These are phyloP conservation scores for Mylabris sibirica DNA, from an alignment of 2,888 invertebrate species.

Conservation along the genomic window DNA sequence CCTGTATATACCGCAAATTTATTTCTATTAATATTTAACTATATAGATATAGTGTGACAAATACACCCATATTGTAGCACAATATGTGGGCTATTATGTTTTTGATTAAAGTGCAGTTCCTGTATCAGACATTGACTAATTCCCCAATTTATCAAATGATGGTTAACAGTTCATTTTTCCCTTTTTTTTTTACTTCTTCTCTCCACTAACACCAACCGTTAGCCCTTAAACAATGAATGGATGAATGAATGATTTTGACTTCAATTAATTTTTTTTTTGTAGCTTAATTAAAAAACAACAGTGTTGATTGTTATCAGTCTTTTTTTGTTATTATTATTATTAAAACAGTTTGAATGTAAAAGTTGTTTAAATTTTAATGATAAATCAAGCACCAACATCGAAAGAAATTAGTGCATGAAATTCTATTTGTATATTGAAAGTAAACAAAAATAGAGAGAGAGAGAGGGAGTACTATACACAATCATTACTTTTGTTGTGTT, in stretches of 20 bases:
- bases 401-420: background rate
- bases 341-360: background rate
- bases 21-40: no score
- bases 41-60: background rate
- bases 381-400: background rate
- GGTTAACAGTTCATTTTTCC: background rate
- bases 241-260: background rate
- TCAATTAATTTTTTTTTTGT: background rate
- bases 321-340: background rate
- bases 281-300: no score
- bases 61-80: conserved; percentile 14
- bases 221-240: background rate
- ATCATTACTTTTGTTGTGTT: no score
- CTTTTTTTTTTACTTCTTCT: no score
- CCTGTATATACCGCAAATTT: no score
- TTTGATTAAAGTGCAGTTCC: conserved; percentile 14
- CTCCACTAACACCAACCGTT: background rate
- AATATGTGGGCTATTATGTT: conserved; percentile 14
- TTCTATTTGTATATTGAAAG: background rate
- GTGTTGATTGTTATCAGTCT: background rate
- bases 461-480: no score
- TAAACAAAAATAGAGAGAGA: background rate
- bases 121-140: conserved; percentile 17
- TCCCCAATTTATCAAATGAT: conserved; percentile 13
- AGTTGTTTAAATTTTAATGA: background rate